phyloP scores from a whole-genome alignment of 1,140 invertebrate genomes.

The Drosophila watanabei region DNA sequence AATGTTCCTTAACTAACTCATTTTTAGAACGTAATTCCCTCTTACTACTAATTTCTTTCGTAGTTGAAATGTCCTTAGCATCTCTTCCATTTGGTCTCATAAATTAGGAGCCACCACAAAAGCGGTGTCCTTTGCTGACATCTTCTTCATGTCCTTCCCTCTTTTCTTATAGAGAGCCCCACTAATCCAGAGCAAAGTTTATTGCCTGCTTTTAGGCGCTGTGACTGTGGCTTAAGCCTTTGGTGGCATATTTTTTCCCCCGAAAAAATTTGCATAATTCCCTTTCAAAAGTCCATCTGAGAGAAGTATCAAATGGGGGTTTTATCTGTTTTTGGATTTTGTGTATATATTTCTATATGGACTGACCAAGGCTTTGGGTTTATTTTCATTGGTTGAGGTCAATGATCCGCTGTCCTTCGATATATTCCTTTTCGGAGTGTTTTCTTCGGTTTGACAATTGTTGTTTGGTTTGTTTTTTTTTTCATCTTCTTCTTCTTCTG shows the following conservation, averaged over 20 bases:
- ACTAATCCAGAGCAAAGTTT: conserved; percentile 40
- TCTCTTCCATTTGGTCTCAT: neutral
- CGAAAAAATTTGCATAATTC: conserved; percentile 40
- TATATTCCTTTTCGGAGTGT: conserved; percentile 68
- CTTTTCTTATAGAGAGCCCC: too few relatives aligned
- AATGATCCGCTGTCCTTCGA: conserved; percentile 64
- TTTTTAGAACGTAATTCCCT: neutral
- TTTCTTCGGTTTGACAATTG: conserved; percentile 44
- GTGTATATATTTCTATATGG: conserved; percentile 21
- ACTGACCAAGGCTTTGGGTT: conserved; percentile 25
- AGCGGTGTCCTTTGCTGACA: neutral
- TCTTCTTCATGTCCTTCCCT: neutral
- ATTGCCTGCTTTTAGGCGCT: conserved; percentile 61
- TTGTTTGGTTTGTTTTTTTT: conserved; percentile 12
- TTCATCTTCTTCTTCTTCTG: neutral
- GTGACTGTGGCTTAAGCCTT: conserved; percentile 6
- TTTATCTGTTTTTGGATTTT: conserved; percentile 24
- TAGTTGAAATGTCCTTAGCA: neutral
- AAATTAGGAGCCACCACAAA: neutral
- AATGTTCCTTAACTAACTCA: too few relatives aligned
- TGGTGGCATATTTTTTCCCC: conserved; percentile 3
- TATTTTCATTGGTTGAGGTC: conserved; percentile 30
- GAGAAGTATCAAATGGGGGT: conserved; percentile 3
- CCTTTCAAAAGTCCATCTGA: conserved; percentile 10
- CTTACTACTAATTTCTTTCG: neutral